phyloP scores from a whole-genome alignment of 2,113 vertebrate species.

The Okapia johnstoni region DNA sequence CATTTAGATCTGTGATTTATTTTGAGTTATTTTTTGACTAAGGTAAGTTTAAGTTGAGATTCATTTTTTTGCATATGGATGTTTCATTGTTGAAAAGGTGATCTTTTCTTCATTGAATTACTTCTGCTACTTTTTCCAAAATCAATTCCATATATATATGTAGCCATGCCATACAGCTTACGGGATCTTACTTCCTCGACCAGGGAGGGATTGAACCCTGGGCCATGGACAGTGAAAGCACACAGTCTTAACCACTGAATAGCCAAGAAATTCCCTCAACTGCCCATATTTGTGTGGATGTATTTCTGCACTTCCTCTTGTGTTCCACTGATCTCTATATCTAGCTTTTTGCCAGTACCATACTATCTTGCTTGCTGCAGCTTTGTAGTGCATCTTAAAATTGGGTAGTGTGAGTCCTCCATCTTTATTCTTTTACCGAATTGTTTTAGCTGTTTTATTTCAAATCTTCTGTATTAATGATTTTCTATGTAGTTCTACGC shows the following conservation, averaged over 20 bases:
- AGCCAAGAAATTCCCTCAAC: not conserved
- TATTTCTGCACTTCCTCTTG: not conserved
- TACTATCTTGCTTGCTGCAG: not conserved
- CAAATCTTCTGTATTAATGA: not conserved
- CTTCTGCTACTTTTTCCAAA: not conserved
- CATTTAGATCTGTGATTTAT: not conserved
- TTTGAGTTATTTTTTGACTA: slow-evolving; percentile 28
- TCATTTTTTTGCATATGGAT: not conserved
- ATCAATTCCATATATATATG: not conserved
- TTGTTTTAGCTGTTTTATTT: not conserved
- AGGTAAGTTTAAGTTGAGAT: not conserved
- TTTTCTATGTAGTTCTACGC: not conserved
- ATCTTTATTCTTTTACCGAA: not conserved
- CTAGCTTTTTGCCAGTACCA: not conserved
- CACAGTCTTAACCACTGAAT: not conserved
- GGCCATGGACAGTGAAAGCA: not conserved
- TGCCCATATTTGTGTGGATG: not conserved
- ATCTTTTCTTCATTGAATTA: not conserved
- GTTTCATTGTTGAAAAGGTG: not conserved
- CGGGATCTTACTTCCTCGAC: not conserved
- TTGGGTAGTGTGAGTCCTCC: not conserved
- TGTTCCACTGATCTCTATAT: not conserved
- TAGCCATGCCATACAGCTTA: not conserved
- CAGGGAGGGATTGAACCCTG: not conserved
- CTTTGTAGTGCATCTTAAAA: not conserved